phyloP scores from a whole-genome alignment of 2,113 vertebrate genomes.

The Azemiops feae region DNA sequence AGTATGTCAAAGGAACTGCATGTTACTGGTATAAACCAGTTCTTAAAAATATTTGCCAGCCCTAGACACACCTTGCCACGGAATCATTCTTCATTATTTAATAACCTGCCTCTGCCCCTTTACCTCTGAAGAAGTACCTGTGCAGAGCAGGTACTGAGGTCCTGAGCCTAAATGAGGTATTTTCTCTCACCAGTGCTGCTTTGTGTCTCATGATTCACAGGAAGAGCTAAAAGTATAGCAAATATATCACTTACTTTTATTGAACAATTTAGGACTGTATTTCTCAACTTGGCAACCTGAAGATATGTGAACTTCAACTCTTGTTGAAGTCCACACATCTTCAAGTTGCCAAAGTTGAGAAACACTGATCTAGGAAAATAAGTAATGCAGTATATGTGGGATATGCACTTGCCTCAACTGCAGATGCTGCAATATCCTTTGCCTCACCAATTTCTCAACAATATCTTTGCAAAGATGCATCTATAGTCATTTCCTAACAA shows the following conservation, averaged over 20 bases:
- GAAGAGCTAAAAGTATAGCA: neutral
- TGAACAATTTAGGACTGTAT: neutral
- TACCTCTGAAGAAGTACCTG: neutral
- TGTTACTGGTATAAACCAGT: neutral
- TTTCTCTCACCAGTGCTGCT: neutral
- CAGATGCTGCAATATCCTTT: neutral
- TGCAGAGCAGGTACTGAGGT: neutral
- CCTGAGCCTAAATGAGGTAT: neutral
- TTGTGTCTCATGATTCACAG: neutral
- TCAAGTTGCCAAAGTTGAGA: neutral
- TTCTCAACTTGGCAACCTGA: neutral
- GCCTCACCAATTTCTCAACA: neutral
- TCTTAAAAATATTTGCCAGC: neutral
- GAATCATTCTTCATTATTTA: neutral
- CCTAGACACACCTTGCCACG: neutral
- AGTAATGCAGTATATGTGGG: no score
- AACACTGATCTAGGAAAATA: neutral
- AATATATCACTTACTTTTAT: neutral
- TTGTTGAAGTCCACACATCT: neutral
- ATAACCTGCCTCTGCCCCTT: neutral
- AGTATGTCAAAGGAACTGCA: neutral
- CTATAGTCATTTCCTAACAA: neutral
- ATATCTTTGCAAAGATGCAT: neutral
- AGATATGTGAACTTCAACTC: neutral
- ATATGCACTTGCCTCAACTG: neutral